Percentiles rank a stretch among this genome's conserved stretches.
Evolutionary conservation across 35 echinoderm and acorn worm species (phyloP).

Genomic region (Heliocidaris tuberculata): DNA sequence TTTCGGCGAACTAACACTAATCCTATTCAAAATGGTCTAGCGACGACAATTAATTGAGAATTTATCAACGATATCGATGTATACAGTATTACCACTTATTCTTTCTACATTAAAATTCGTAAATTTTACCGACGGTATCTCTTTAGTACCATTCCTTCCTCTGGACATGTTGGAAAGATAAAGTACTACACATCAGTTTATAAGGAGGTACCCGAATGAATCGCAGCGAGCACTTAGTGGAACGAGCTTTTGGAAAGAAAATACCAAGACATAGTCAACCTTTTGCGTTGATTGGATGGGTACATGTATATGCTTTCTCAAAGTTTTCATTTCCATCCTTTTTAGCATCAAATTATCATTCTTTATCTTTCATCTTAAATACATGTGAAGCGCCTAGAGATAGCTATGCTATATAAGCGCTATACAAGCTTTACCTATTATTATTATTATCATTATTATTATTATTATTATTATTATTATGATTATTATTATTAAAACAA

Average conservation of each 20-base stretch:
- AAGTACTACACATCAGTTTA: neutral
- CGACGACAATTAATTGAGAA: neutral
- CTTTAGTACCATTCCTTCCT: neutral
- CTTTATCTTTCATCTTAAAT: neutral
- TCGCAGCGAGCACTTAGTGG: neutral
- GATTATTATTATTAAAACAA: no score
- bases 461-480: no score
- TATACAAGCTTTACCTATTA: no score
- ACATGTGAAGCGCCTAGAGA: no score
- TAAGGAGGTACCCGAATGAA: neutral
- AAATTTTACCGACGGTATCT: neutral
- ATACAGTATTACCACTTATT: neutral
- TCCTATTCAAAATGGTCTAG: neutral
- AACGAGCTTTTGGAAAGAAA: neutral
- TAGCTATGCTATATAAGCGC: no score
- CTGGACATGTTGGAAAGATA: neutral
- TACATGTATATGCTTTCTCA: neutral
- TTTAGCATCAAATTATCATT: neutral
- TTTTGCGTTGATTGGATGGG: neutral
- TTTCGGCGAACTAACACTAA: no score
- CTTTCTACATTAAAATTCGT: neutral
- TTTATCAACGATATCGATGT: neutral
- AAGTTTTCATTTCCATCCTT: neutral
- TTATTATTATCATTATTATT: no score
- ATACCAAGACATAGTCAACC: neutral